Percentiles rank a stretch among this genome's conserved stretches.
Evolutionary conservation across 2,113 vertebrate species (phyloP).

Genomic region (Notarius lentiginosus): DNA sequence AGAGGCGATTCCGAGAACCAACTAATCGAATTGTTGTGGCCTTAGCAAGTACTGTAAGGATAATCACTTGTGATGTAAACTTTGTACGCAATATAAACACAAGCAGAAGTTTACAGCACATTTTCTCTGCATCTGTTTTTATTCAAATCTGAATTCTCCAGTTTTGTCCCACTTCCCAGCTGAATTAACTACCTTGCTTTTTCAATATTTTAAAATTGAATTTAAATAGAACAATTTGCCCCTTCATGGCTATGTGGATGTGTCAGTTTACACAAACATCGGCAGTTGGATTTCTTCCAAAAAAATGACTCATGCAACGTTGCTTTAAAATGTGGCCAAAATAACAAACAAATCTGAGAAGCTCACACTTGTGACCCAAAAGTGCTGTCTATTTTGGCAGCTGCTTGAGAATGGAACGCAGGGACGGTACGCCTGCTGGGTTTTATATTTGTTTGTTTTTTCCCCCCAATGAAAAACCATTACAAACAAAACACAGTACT

Average conservation of each 20-base stretch:
- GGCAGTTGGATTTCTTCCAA: not conserved
- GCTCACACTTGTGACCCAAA: not conserved
- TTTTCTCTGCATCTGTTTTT: not conserved
- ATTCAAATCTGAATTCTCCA: not conserved
- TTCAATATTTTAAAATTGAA: not conserved
- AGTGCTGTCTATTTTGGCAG: not conserved
- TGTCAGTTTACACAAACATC: not conserved
- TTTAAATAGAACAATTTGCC: not conserved
- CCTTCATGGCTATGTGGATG: not conserved
- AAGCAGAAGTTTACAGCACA: not conserved
- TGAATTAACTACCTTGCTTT: not conserved
- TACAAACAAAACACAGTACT: not conserved
- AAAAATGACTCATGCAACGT: not conserved
- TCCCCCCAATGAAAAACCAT: not conserved
- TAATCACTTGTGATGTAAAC: too few relatives aligned
- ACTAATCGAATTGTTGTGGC: too few relatives aligned
- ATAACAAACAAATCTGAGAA: not conserved
- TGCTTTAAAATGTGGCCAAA: conserved; percentile 2
- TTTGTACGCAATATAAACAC: not conserved
- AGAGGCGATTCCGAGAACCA: too few relatives aligned
- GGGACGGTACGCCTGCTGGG: not conserved
- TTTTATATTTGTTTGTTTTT: not conserved
- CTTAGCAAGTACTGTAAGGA: too few relatives aligned
- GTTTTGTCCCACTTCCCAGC: not conserved
- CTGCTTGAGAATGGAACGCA: not conserved